Conservation (phyloP, 2,888 invertebrate genomes). For the Scelioninae gen. 1 region DNA sequence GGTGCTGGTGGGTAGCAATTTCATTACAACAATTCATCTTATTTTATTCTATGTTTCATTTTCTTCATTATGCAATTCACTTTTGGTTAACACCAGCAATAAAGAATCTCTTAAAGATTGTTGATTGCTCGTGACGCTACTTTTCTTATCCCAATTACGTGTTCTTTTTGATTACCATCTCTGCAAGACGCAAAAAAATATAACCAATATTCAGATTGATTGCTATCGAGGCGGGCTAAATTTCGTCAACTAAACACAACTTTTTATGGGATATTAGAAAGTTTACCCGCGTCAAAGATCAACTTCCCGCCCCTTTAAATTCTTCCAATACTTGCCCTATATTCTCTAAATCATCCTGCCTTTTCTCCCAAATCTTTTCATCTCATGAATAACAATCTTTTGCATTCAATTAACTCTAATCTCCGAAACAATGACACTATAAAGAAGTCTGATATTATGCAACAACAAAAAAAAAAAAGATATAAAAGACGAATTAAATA, state of each 20-base stretch:
- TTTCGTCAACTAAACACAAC: constrained; percentile 16
- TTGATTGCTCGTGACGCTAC: constrained; percentile 32
- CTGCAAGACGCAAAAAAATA: constrained; percentile 54
- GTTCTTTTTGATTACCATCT: constrained; percentile 30
- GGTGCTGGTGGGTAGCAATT: constrained; percentile 86
- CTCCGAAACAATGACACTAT: no score
- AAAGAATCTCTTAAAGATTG: constrained; percentile 24
- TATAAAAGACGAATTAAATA: no score
- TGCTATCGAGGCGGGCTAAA: constrained; percentile 36
- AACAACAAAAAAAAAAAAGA: no score
- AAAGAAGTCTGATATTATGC: no score
- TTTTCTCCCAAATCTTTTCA: no score
- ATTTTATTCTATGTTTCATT: constrained; percentile 21
- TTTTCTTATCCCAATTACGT: constrained; percentile 43
- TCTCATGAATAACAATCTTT: no score
- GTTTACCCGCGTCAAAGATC: constrained; percentile 42
- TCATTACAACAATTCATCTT: background rate
- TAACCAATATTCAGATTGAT: constrained; percentile 34
- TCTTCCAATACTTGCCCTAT: no score
- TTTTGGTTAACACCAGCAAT: constrained; percentile 23
- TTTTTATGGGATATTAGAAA: constrained; percentile 60
- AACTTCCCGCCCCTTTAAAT: background rate
- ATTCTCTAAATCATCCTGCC: background rate
- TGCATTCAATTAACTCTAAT: no score
- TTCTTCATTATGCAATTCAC: constrained; percentile 14